phyloP scores from a whole-genome alignment of 2,797 vertebrate genomes.

The Hafferia zeledoni region DNA sequence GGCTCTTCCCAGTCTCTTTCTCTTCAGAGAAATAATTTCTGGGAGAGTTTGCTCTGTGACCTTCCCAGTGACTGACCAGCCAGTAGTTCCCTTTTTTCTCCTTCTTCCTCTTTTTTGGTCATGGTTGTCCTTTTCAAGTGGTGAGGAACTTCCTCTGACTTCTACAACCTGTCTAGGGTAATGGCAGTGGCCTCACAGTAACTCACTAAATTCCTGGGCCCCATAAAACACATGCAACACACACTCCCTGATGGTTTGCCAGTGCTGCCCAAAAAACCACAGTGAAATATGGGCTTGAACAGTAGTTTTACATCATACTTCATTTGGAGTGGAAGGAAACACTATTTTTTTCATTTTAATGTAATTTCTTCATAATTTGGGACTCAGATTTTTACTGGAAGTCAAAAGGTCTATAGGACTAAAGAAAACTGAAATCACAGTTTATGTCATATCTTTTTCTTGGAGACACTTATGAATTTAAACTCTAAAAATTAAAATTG shows the following conservation, averaged over 20 bases:
- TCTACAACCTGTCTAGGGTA: background rate
- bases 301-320: background rate
- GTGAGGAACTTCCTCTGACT: background rate
- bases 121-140: background rate
- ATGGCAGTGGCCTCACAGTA: background rate
- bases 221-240: background rate
- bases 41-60: background rate
- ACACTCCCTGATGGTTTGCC: background rate
- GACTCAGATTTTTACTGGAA: background rate
- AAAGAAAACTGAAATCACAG: background rate
- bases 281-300: background rate
- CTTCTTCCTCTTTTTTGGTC: background rate
- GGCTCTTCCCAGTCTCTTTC: background rate
- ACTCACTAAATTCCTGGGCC: background rate
- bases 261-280: background rate
- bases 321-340: background rate
- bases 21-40: background rate
- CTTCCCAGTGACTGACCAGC: background rate
- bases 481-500: background rate
- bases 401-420: background rate
- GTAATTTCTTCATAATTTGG: background rate
- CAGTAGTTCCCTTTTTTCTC: background rate
- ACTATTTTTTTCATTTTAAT: background rate
- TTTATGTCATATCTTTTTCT: background rate
- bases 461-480: background rate